Conservation (phyloP, 2,797 vertebrate species). For the Pseudopleuronectes americanus region DNA sequence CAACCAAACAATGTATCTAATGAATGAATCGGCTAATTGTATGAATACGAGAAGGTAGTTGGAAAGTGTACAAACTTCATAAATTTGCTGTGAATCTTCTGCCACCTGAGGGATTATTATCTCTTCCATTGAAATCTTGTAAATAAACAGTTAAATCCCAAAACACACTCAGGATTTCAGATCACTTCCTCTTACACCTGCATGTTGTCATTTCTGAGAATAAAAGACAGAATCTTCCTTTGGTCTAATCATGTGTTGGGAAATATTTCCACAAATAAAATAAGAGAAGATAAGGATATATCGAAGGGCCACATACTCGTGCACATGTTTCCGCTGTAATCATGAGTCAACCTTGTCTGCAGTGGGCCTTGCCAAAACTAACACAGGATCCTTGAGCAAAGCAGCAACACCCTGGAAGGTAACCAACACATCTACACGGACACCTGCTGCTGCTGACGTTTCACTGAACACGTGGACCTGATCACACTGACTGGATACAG, state of each 20-base stretch:
- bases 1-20: too few relatives aligned
- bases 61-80: too few relatives aligned
- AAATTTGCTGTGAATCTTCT: too few relatives aligned
- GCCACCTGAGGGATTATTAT: too few relatives aligned
- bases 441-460: conserved; percentile 58
- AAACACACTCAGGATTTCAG: too few relatives aligned
- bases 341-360: conserved; percentile 36
- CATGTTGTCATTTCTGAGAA: too few relatives aligned
- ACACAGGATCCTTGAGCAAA: conserved; percentile 56
- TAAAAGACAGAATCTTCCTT: too few relatives aligned
- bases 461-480: conserved; percentile 36
- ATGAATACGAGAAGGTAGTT: too few relatives aligned
- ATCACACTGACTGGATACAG: not conserved
- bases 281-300: conserved; percentile 22
- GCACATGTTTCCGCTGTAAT: conserved; percentile 36
- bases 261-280: conserved; percentile 17
- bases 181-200: not conserved
- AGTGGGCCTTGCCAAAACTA: conserved; percentile 69
- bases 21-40: too few relatives aligned
- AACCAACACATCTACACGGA: conserved; percentile 34
- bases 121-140: too few relatives aligned
- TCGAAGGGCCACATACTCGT: not conserved
- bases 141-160: too few relatives aligned
- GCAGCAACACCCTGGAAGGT: conserved; percentile 57
- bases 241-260: conserved; percentile 1